Conservation (phyloP, 92 coral and sea anemone species). For the Actinernus sp. region DNA sequence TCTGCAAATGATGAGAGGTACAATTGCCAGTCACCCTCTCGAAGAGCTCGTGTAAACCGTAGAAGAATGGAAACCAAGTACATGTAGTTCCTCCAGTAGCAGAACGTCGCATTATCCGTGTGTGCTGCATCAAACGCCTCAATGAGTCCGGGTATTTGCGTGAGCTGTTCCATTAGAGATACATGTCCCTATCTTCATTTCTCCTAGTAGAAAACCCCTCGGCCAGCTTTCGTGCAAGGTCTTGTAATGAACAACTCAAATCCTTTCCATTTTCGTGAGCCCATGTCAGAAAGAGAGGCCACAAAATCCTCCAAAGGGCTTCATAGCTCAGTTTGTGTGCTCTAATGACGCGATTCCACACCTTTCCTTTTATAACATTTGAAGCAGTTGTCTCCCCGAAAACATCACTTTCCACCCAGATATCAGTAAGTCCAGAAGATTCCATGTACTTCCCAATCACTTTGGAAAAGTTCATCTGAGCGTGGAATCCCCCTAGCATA, state of each 20-base stretch:
- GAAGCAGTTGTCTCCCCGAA: too few relatives aligned
- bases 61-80: conserved; percentile 44
- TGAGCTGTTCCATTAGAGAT: too few relatives aligned
- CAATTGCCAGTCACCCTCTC: conserved; percentile 75
- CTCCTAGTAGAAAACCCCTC: too few relatives aligned
- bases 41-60: conserved; percentile 61
- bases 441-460: conserved; percentile 51
- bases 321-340: conserved; percentile 46
- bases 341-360: conserved; percentile 70
- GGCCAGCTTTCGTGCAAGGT: too few relatives aligned
- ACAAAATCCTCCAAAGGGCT: conserved; percentile 23
- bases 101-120: conserved; percentile 46
- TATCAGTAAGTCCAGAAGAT: conserved; percentile 55
- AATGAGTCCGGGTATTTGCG: too few relatives aligned
- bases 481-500: conserved; percentile 66
- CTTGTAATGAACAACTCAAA: too few relatives aligned
- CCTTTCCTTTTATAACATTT: conserved; percentile 75
- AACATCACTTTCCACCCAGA: conserved; percentile 43
- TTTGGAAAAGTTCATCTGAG: conserved; percentile 55
- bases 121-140: conserved; percentile 49
- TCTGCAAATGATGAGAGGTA: conserved; percentile 67
- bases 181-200: too few relatives aligned
- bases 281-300: too few relatives aligned
- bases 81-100: conserved; percentile 74
- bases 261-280: too few relatives aligned